Base-by-base conservation (phyloP, 2,888 invertebrate genomes). In the Diploptera punctata region DNA sequence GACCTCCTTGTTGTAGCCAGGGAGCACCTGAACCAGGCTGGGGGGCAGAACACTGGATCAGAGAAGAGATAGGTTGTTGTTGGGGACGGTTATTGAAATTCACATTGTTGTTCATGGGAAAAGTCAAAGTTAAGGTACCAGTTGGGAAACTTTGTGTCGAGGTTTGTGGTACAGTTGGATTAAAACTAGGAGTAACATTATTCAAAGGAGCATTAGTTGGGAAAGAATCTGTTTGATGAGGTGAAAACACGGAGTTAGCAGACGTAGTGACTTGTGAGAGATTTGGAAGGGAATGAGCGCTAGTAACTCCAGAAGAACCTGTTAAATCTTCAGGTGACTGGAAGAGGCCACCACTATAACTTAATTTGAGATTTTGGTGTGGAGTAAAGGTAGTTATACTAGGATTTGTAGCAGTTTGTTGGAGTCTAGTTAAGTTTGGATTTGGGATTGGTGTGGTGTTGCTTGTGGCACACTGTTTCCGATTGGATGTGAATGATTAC, bases 201-300 rank as follows among this genome's bases (percentile, higher is more conserved):
- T 70, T 61, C n/a, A 52, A 60, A 13, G 26, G 44, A n/a, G 47
- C 7, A 18, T 16, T 44, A 24, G 54, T 21, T 38, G 61, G 38
- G 18, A n/a, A 9, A 18, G 24, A 26, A 29, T 43, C 44, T 7
- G 24, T 16, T 7, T 65, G 65, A 13, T 33, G 33, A 10, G 65
- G 29, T 16, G 67, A 71, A 57, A 69, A 44, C 19, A 70, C 61
- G n/a, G 61, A 38, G 21, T 44, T 49, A 10, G 33, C 29, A 52
- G 67, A 26, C 31, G 57, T 49, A n/a, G 68, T 68, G 13, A 57
- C 24, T 19, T 67, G 72, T 5, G 65, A 76, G 52, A 82, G 78
- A 76, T 82, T 82, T 3, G 82, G 82, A 16, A 82, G 75, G 3
- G 82, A 82, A 38, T 75, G 73, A 47, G 73, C 73, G 72, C 73